phyloP scores from a whole-genome alignment of 2,888 invertebrate genomes.

The Chloromyia formosa region DNA sequence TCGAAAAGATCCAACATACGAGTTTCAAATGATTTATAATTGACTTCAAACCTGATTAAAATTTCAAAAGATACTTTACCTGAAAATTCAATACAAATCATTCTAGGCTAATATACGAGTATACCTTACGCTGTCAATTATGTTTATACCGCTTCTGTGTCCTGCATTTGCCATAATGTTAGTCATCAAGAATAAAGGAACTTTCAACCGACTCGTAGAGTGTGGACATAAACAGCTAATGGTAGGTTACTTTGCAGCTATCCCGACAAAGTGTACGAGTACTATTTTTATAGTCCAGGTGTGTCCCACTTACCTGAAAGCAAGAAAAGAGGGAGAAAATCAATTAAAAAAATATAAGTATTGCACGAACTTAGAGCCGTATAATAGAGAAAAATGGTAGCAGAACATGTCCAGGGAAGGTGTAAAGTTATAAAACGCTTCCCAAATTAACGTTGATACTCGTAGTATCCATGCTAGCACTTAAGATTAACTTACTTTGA shows the following conservation, averaged over 20 bases:
- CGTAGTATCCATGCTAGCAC: conserved; percentile 19
- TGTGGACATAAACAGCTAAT: conserved; percentile 18
- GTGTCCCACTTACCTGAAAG: conserved; percentile 39
- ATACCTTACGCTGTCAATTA: too few relatives aligned
- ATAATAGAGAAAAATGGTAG: not conserved
- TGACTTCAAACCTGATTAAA: too few relatives aligned
- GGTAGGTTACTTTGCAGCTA: not conserved
- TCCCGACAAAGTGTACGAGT: conserved; percentile 19
- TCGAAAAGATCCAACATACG: too few relatives aligned
- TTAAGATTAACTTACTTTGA: not conserved
- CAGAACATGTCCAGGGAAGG: conserved; percentile 13
- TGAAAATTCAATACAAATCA: too few relatives aligned
- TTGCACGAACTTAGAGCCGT: not conserved
- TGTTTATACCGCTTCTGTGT: not conserved
- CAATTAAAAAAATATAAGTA: conserved; percentile 34
- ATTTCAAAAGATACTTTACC: too few relatives aligned
- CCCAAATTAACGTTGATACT: conserved; percentile 30
- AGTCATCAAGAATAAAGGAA: not conserved
- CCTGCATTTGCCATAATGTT: not conserved
- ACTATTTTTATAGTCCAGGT: conserved; percentile 32
- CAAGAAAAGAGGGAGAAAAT: conserved; percentile 4
- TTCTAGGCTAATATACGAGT: too few relatives aligned
- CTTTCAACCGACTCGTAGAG: conserved; percentile 4
- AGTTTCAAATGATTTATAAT: too few relatives aligned
- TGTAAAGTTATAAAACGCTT: conserved; percentile 1